These are phyloP conservation scores for Drosophila neotestacea DNA, from an alignment of 2,888 invertebrate genomes.

Conservation along the genomic window DNA sequence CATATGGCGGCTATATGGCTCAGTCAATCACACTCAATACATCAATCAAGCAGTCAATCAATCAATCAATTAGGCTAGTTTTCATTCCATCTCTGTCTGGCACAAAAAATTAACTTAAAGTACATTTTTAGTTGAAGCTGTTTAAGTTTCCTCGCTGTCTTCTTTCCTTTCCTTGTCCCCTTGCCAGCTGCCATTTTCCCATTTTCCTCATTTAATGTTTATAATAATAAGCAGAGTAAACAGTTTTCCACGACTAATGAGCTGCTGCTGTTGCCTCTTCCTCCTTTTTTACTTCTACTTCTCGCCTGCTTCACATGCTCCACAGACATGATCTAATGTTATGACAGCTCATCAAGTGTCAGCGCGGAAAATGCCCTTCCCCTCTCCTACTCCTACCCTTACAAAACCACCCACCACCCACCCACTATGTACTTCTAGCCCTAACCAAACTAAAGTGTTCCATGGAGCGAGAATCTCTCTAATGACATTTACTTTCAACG, in stretches of 20 bases:
- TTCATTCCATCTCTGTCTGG: neutral
- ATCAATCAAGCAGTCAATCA: constrained; percentile 47
- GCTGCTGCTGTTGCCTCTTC: constrained; percentile 38
- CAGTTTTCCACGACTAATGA: constrained; percentile 75
- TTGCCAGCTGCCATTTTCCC: constrained; percentile 26
- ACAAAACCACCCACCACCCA: neutral
- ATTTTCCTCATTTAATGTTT: constrained; percentile 58
- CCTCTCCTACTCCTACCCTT: neutral
- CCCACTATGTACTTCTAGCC: neutral
- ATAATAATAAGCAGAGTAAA: constrained; percentile 77
- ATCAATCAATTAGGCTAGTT: constrained; percentile 68
- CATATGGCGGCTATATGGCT: constrained; percentile 52
- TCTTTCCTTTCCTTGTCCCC: neutral
- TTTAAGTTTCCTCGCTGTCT: constrained; percentile 46
- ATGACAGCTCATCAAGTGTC: constrained; percentile 84
- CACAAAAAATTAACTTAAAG: constrained; percentile 49
- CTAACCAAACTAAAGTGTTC: constrained; percentile 17
- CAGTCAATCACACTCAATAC: constrained; percentile 47
- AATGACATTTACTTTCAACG: constrained; percentile 81
- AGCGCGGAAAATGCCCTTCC: constrained; percentile 47
- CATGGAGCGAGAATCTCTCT: constrained; percentile 46
- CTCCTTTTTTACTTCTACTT: constrained; percentile 5
- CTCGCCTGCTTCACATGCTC: constrained; percentile 27
- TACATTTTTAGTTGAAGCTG: constrained; percentile 58
- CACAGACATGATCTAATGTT: constrained; percentile 82